A percentile compares a stretch with the other conserved stretches of the same genome.
phyloP scores from a whole-genome alignment of 2,888 invertebrate genomes.

The Podotricha telesiphe region DNA sequence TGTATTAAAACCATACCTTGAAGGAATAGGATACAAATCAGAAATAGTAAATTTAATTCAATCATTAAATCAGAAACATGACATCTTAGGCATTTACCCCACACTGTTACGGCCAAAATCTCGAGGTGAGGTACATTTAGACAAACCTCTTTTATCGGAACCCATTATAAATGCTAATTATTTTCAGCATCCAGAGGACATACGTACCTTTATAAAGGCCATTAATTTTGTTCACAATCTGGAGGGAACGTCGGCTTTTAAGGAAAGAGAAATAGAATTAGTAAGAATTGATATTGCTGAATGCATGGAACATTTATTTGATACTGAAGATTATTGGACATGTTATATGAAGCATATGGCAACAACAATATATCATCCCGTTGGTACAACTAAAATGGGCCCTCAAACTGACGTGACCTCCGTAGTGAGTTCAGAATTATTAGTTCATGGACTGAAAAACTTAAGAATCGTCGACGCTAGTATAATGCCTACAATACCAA shows the following conservation, averaged over 20 bases:
- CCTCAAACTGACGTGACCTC: constrained; percentile 62
- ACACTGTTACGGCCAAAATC: constrained; percentile 78
- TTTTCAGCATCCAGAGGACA: constrained; percentile 81
- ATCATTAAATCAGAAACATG: constrained; percentile 55
- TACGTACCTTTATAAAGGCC: constrained; percentile 67
- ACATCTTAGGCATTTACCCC: constrained; percentile 64
- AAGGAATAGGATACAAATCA: constrained; percentile 50
- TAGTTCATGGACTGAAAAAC: constrained; percentile 80
- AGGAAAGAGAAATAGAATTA: constrained; percentile 59
- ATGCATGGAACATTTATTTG: constrained; percentile 58
- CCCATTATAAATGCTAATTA: constrained; percentile 86
- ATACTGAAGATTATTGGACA: constrained; percentile 78
- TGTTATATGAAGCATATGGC: constrained; percentile 83
- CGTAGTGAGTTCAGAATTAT: constrained; percentile 78
- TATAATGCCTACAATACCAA: constrained; percentile 79
- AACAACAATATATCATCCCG: constrained; percentile 86
- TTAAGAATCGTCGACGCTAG: constrained; percentile 80
- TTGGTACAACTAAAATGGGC: constrained; percentile 89
- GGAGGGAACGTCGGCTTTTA: constrained; percentile 66
- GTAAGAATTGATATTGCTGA: constrained; percentile 57
- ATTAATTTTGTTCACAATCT: constrained; percentile 65
- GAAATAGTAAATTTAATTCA: constrained; percentile 54
- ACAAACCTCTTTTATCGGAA: constrained; percentile 68
- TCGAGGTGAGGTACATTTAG: constrained; percentile 81
- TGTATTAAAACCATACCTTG: constrained; percentile 50